Percentiles rank a stretch among this genome's conserved stretches.
phyloP scores from a whole-genome alignment of 2,888 invertebrate genomes.

The Drosophila meridionalis region DNA sequence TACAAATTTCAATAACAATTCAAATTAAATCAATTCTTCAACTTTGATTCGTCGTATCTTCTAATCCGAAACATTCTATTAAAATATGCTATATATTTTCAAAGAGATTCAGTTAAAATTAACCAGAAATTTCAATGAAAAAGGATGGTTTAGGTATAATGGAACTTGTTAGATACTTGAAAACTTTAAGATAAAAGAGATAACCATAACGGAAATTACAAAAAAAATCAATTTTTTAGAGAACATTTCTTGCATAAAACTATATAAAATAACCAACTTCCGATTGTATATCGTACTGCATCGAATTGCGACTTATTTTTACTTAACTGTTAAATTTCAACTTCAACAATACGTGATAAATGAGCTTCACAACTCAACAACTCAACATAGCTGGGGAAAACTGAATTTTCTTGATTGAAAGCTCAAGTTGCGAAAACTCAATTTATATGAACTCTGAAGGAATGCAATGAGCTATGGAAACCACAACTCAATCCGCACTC shows the following conservation, averaged over 20 bases:
- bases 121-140: not conserved
- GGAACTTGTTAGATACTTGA: not conserved
- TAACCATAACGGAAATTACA: not conserved
- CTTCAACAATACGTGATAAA: not conserved
- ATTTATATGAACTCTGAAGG: not conserved
- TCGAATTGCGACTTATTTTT: not conserved
- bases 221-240: not conserved
- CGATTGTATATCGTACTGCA: not conserved
- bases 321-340: not conserved
- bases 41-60: not conserved
- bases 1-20: no score
- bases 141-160: not conserved
- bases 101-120: not conserved
- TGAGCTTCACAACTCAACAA: not conserved
- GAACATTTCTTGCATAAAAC: not conserved
- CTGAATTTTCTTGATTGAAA: slow-evolving; percentile 15
- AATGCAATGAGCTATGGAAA: not conserved
- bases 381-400: slow-evolving; percentile 1
- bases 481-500: not conserved
- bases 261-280: not conserved
- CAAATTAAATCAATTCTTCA: not conserved
- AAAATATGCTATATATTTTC: not conserved
- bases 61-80: not conserved
- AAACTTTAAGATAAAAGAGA: not conserved
- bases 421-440: not conserved